Evolutionary conservation across 2,797 vertebrate genomes (phyloP).

Genomic region (Smutsia gigantea): DNA sequence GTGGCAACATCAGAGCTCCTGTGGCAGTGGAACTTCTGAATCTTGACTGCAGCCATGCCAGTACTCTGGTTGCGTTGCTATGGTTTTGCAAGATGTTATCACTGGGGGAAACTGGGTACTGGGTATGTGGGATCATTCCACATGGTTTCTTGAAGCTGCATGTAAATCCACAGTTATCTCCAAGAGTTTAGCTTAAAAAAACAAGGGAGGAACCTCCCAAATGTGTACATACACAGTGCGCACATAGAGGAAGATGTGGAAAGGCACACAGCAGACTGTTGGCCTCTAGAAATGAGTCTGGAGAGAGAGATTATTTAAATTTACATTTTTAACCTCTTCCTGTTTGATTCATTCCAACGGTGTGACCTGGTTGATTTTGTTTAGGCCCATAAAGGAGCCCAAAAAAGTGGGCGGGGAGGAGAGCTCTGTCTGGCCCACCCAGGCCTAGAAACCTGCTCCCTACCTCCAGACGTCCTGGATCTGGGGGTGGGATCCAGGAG

Average conservation of each 20-base stretch:
- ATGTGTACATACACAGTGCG: fast-evolving
- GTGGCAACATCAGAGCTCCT: background rate
- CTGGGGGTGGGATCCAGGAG: background rate
- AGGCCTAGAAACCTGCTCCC: background rate
- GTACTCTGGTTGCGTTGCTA: background rate
- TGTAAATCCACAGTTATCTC: background rate
- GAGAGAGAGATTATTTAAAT: background rate
- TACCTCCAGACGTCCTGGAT: background rate
- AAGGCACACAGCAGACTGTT: background rate
- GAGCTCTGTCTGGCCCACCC: fast-evolving
- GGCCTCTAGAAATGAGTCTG: background rate
- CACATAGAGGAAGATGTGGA: background rate
- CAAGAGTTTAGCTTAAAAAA: background rate
- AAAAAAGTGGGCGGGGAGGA: background rate
- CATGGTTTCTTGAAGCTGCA: background rate
- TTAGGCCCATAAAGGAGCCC: background rate
- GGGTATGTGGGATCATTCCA: background rate
- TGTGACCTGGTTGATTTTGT: conserved; percentile 5
- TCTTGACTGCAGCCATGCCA: background rate
- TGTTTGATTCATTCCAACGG: background rate
- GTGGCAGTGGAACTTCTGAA: background rate
- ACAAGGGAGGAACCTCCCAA: background rate
- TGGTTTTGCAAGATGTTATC: too few species aligned
- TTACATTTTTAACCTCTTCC: background rate
- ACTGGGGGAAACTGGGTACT: background rate